These are phyloP conservation scores for Chelmon rostratus DNA, from an alignment of 2,797 vertebrate species.

Conservation along the genomic window DNA sequence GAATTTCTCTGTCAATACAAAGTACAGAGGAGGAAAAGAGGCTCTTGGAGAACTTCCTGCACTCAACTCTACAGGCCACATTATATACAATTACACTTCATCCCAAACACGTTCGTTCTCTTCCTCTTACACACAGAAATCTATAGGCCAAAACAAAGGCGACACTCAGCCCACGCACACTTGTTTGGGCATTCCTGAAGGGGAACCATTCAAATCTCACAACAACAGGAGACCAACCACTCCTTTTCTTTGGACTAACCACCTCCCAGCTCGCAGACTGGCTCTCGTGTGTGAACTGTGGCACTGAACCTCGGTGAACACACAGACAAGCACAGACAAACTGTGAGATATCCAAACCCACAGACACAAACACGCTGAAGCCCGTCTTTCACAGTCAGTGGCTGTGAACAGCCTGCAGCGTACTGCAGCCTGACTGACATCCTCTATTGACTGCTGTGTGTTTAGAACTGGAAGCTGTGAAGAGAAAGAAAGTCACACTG, in stretches of 20 bases:
- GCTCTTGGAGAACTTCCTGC: constrained; percentile 15
- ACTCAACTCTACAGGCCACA: constrained; percentile 15
- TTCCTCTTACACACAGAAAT: constrained; percentile 18
- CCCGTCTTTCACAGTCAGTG: constrained; percentile 73
- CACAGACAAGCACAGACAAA: constrained; percentile 62
- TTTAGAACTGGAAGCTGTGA: constrained; percentile 43
- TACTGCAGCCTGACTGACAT: constrained; percentile 51
- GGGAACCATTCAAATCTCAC: constrained; percentile 49
- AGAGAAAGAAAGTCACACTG: constrained; percentile 40
- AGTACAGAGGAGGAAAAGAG: not conserved
- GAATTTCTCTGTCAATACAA: not conserved
- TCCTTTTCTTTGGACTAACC: constrained; percentile 47
- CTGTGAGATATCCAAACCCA: constrained; percentile 47
- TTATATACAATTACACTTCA: not conserved
- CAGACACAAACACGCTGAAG: constrained; percentile 66
- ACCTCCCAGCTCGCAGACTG: constrained; percentile 54
- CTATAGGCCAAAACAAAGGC: not conserved
- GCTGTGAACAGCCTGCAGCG: constrained; percentile 66
- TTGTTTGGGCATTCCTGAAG: constrained; percentile 66
- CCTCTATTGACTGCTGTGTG: constrained; percentile 47
- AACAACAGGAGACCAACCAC: constrained; percentile 34
- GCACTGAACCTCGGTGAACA: constrained; percentile 61
- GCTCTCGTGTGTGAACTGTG: constrained; percentile 52
- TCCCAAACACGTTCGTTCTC: constrained; percentile 11
- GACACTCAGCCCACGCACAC: constrained; percentile 6